Base-by-base conservation (phyloP, 2,113 vertebrate genomes). In the Nothoprocta perdicaria region DNA sequence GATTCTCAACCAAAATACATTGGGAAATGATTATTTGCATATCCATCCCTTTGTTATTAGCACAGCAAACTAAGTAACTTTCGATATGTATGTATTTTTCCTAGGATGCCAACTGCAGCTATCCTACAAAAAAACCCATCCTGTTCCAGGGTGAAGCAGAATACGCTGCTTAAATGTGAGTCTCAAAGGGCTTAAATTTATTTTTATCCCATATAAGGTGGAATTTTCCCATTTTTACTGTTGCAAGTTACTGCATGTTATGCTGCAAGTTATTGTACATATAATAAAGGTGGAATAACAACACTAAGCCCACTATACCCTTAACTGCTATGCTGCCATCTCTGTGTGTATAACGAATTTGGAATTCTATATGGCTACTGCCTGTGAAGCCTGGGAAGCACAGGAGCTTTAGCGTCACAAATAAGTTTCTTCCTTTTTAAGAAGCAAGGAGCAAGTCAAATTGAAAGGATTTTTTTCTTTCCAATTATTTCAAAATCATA, bases 11-110 rank as follows among this genome's bases (percentile, higher is more conserved):
- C 29, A 65, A 91, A 72, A 79, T 19, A 62, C 18, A 57, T 77
- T 21, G 78, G 10, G 41, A 84, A 87, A 92, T 89, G 80, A 80
- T 58, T 29, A 38, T 38, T 84, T 86, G 78, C 80, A 31, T 9
- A 33, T 69, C 48, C 21, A 86, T 86, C 46, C 63, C 68, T 89
- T 4, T 33, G 60, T 55, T 80, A 85, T 61, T 71, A 62, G 50
- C 62, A 41, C 63, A 77, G 46, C 27, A 62, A 93, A 83, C 35
- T 29, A 61, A 72, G 71, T 81, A 86, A 92, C 74, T 89, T 93
- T 92, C 68, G 40, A 33, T 85, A 74, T 2, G 45, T 55, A 50
- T 1, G 1, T 57, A 18, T 67, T 88, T 86, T 92, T 75, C 53
- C 27, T 3, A 38, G 55, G 86, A 76, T 82, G 35, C 43, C 87